Evolutionary conservation across 2,113 vertebrate species (phyloP), one percentile per base, ranked within the genome.

Genomic region (Aspiorhynchus laticeps): DNA sequence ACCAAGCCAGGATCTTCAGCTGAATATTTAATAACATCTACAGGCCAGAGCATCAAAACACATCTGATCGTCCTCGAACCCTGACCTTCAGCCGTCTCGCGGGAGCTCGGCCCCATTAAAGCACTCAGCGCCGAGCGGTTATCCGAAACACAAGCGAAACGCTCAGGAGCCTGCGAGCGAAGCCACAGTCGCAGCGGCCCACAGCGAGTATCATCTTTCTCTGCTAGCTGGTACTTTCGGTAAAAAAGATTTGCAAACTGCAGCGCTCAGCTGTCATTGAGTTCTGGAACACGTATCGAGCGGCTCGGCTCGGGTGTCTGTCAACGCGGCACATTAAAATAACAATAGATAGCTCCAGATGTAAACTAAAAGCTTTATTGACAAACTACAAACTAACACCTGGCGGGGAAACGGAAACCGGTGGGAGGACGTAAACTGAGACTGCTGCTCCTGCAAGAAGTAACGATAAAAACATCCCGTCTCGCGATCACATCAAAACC

Each of bases 291-390:
- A 88, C 10, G 53, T 77, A 91, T 92, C 87, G 91, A 91, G 82
- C 87, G 83, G 81, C 43, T 11, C 38, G 87, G 87, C 91, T 94
- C 92, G 56, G 92, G 90, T 92, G 88, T 92, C 92, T 83, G 91
- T 89, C 87, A 78, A 93, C 81, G 91, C 73, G 86, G 91, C 92
- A 88, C 80, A 88, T 94, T 93, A 92, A 87, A 89, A 90, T 86
- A 87, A 89, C 87, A 91, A 89, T 88, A 86, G 91, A 92, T 91
- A 74, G 90, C 90, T 91, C 94, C 92, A 94, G 92, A 95, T 94
- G 93, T 94, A 95, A 96, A 96, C 94, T 94, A 95, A 95, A 96
- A 95, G 94, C 94, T 95, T 95, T 93, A 96, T 95, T 88, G 94
- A 95, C 91, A 86, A 91, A 84, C 76, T 91, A 89, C 89, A 89